These are phyloP conservation scores for Heptranchias perlo DNA, from an alignment of 2,113 vertebrate species.

Conservation along the genomic window DNA sequence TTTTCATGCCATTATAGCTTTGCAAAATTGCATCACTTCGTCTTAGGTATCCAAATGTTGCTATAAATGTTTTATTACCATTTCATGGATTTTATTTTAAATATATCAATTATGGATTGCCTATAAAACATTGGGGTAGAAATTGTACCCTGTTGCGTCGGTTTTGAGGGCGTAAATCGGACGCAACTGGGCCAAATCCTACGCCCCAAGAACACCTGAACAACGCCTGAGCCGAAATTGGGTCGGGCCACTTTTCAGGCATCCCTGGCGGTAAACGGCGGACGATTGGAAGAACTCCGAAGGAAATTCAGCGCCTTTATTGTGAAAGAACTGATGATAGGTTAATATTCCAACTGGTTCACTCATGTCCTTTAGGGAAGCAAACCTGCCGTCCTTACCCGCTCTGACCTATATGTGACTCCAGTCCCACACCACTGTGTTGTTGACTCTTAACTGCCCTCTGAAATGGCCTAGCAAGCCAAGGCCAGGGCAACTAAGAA, in stretches of 20 bases:
- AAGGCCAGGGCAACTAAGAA: background rate
- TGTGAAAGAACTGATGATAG: background rate
- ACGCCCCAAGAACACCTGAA: background rate
- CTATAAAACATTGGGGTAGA: background rate
- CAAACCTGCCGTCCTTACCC: background rate
- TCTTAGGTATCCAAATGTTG: background rate
- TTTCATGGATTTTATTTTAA: background rate
- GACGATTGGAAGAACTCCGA: background rate
- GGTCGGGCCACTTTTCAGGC: too few relatives aligned
- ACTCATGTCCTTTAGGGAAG: background rate
- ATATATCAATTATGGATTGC: background rate
- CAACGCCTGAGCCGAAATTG: background rate
- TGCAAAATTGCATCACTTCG: background rate
- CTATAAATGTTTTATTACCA: background rate
- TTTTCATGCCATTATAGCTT: background rate
- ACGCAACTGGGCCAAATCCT: background rate
- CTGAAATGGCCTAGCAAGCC: background rate
- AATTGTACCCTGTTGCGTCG: background rate
- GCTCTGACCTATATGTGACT: background rate
- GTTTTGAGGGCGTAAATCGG: background rate
- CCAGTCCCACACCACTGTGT: background rate
- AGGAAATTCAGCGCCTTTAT: background rate
- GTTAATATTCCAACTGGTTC: background rate
- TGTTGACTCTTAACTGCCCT: background rate
- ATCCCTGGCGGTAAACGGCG: background rate